Evolutionary conservation across 2,888 invertebrate genomes (phyloP).

Genomic region (Leucophenga montana): DNA sequence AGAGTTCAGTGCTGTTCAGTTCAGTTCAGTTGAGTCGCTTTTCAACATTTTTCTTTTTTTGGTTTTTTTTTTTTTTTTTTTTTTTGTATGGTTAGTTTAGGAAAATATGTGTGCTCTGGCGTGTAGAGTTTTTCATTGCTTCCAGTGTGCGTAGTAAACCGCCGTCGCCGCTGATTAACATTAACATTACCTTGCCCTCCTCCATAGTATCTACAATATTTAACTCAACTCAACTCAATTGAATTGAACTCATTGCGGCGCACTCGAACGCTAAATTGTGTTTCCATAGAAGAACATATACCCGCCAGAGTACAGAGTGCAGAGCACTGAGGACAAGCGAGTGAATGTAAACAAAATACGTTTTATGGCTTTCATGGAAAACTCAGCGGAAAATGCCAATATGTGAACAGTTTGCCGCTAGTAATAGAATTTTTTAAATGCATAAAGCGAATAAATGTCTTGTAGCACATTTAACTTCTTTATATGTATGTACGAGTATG

Average conservation of each 20-base stretch:
- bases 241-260: background rate
- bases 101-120: conserved; percentile 19
- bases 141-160: conserved; percentile 60
- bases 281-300: too few species aligned
- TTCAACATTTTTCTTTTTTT: background rate
- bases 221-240: conserved; percentile 25
- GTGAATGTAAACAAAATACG: conserved; percentile 53
- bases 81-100: conserved; percentile 1
- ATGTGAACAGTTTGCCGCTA: too few species aligned
- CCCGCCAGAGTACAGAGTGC: too few species aligned
- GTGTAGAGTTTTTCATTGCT: conserved; percentile 59
- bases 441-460: too few species aligned
- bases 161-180: background rate
- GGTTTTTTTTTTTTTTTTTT: background rate
- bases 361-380: conserved; percentile 31
- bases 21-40: too few species aligned
- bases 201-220: conserved; percentile 14
- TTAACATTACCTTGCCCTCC: background rate
- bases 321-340: background rate
- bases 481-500: too few species aligned
- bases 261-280: background rate
- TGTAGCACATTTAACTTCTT: too few species aligned
- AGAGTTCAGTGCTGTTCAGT: conserved; percentile 28
- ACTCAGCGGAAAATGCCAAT: background rate
- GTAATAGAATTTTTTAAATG: too few species aligned